A percentile compares a stretch with the other conserved stretches of the same genome.
These are phyloP conservation scores for Ochlodes sylvanus DNA, from an alignment of 2,888 invertebrate species.

Conservation along the genomic window DNA sequence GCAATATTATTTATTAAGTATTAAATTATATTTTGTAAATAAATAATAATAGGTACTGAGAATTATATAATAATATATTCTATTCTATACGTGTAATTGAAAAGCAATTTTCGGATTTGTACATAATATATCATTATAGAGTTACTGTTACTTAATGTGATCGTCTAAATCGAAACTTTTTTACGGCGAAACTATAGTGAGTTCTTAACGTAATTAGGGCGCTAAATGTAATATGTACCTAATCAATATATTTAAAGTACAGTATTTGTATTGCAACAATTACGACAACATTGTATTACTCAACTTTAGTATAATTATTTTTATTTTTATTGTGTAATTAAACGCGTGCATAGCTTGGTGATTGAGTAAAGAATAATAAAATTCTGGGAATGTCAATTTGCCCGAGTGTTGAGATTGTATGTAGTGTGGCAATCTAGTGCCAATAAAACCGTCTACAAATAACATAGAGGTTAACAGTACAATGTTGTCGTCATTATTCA, in stretches of 20 bases:
- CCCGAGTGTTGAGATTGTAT: constrained; percentile 8
- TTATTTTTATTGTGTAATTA: constrained; percentile 8
- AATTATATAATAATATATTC: constrained; percentile 58
- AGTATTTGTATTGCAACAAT: constrained; percentile 24
- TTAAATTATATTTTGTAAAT: constrained; percentile 70
- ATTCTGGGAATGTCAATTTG: constrained; percentile 5
- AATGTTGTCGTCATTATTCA: constrained; percentile 31
- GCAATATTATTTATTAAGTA: constrained; percentile 82
- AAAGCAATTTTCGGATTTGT: constrained; percentile 77
- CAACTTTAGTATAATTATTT: constrained; percentile 24
- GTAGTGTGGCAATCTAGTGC: constrained; percentile 18
- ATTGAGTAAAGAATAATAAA: no score
- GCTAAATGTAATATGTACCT: constrained; percentile 22
- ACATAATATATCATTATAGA: constrained; percentile 70
- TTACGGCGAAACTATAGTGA: constrained; percentile 46
- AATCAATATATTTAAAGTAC: constrained; percentile 22
- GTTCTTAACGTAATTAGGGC: constrained; percentile 20
- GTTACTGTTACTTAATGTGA: constrained; percentile 79
- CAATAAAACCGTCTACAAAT: constrained; percentile 32
- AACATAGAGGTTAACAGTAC: constrained; percentile 15
- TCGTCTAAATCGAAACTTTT: constrained; percentile 69
- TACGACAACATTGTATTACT: constrained; percentile 31
- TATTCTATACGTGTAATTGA: constrained; percentile 60
- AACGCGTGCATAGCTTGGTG: constrained; percentile 19
- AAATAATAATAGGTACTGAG: constrained; percentile 51